These are phyloP conservation scores for Lethocerus indicus DNA, from an alignment of 1,140 invertebrate species.

Conservation along the genomic window DNA sequence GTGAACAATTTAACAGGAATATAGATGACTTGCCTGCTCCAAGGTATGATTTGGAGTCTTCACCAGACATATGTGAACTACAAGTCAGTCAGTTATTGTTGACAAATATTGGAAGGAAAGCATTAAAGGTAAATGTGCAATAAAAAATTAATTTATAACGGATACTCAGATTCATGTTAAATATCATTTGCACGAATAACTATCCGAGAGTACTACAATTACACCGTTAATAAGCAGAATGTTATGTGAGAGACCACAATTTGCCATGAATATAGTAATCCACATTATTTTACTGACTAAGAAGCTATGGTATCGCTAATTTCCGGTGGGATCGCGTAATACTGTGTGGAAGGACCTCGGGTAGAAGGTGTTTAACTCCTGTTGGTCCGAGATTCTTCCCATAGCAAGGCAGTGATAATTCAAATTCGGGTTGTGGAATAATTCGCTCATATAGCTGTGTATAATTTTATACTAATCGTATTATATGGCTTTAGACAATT, in stretches of 20 bases:
- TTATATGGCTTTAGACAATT: slow-evolving; percentile 31
- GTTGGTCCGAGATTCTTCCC: background rate
- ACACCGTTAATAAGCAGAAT: background rate
- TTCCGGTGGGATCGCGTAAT: background rate
- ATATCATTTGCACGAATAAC: background rate
- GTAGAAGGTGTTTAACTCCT: background rate
- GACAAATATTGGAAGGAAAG: slow-evolving; percentile 31
- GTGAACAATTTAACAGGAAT: slow-evolving; percentile 3
- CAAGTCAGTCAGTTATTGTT: slow-evolving; percentile 34
- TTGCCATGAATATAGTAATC: background rate
- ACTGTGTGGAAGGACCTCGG: too few relatives aligned
- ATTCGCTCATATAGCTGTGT: background rate
- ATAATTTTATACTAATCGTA: background rate
- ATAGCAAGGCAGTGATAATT: background rate
- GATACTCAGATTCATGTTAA: background rate
- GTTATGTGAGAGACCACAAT: background rate
- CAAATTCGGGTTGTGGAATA: background rate
- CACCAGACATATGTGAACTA: slow-evolving; percentile 30
- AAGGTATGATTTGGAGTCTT: slow-evolving; percentile 25
- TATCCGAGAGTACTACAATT: background rate
- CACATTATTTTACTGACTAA: background rate
- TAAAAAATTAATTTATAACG: background rate
- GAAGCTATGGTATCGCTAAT: background rate
- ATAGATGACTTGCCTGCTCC: slow-evolving; percentile 7
- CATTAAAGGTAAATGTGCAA: slow-evolving; percentile 30